phyloP scores from a whole-genome alignment of 2,113 vertebrate species.

The Serinus canaria region DNA sequence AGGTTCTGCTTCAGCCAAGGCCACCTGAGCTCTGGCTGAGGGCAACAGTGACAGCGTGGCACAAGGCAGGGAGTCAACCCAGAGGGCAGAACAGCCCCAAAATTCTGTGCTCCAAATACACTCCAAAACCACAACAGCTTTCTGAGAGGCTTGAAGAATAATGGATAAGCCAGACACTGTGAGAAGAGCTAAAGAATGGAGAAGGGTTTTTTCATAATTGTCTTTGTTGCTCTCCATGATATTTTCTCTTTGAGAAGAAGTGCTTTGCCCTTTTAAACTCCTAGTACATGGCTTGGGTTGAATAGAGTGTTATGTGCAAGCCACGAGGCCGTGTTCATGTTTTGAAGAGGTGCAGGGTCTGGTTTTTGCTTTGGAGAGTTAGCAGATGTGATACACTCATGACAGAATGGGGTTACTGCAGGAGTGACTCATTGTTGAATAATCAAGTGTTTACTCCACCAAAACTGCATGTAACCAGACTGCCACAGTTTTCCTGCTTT shows the following conservation, averaged over 20 bases:
- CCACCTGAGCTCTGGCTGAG: neutral
- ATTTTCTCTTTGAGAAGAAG: slow-evolving; percentile 21
- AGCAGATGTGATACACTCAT: slow-evolving; percentile 56
- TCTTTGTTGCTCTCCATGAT: neutral
- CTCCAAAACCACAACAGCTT: neutral
- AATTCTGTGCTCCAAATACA: neutral
- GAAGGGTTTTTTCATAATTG: neutral
- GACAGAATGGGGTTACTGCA: slow-evolving; percentile 73
- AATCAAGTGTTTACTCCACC: slow-evolving; percentile 67
- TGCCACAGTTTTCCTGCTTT: slow-evolving; percentile 50
- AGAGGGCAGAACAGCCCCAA: neutral
- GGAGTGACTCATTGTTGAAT: slow-evolving; percentile 66
- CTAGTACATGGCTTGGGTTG: neutral
- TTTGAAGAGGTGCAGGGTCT: neutral
- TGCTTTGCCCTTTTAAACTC: neutral
- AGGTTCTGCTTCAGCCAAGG: neutral
- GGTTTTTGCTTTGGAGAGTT: slow-evolving; percentile 42
- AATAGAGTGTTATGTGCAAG: neutral
- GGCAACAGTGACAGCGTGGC: neutral
- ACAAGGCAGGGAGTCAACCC: neutral
- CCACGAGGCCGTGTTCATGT: neutral
- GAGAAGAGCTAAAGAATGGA: neutral
- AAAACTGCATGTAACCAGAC: slow-evolving; percentile 47
- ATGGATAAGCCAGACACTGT: neutral
- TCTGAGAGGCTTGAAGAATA: neutral